These are phyloP conservation scores for Melanitta fusca DNA, from an alignment of 2,797 vertebrate genomes.

Conservation along the genomic window DNA sequence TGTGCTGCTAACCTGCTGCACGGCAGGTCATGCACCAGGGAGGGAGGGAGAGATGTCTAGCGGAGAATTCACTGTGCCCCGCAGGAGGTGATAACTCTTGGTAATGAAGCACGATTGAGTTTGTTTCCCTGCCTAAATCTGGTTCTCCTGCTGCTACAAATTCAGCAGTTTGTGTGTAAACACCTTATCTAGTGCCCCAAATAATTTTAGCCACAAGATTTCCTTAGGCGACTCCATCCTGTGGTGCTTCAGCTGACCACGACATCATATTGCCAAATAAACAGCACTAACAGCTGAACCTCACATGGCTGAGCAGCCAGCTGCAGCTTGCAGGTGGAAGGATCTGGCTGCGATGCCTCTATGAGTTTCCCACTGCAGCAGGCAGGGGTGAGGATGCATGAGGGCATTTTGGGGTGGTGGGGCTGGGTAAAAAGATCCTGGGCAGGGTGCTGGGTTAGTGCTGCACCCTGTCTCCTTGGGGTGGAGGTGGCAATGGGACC, in stretches of 20 bases:
- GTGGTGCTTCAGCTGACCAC: not conserved
- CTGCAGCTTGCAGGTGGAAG: not conserved
- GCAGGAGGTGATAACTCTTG: not conserved
- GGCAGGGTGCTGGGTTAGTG: not conserved
- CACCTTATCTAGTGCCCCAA: not conserved
- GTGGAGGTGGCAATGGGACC: not conserved
- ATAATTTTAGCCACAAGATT: not conserved
- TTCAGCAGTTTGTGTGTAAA: not conserved
- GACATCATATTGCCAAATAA: not conserved
- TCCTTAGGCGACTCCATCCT: not conserved
- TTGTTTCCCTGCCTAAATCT: not conserved
- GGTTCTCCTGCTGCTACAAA: not conserved
- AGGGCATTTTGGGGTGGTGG: too few species aligned
- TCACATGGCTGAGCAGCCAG: not conserved
- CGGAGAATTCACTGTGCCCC: not conserved
- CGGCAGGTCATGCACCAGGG: fast-evolving
- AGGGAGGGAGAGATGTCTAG: not conserved
- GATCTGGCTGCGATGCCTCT: not conserved
- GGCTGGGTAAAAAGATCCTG: not conserved
- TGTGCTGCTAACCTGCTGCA: not conserved
- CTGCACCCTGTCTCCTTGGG: fast-evolving
- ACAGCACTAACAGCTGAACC: not conserved
- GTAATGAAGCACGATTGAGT: not conserved
- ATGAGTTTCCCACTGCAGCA: not conserved
- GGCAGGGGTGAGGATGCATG: not conserved